A percentile compares a stretch with the other conserved stretches of the same genome.
Evolutionary conservation across 2,888 invertebrate genomes (phyloP).

Genomic region (Coenonympha glycerion): DNA sequence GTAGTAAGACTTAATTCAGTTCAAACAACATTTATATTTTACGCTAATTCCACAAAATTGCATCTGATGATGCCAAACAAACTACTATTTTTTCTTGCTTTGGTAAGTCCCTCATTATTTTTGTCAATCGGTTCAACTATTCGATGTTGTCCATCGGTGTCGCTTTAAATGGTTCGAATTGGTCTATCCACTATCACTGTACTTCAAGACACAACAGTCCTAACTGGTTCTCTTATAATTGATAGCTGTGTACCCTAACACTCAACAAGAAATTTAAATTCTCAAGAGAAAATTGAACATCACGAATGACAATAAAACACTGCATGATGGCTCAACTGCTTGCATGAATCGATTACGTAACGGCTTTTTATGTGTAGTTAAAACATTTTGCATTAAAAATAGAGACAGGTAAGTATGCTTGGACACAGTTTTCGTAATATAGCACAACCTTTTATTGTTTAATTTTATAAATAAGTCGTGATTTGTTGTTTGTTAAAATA

Average conservation of each 20-base stretch:
- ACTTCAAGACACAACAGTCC: constrained; percentile 47
- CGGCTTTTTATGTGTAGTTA: constrained; percentile 73
- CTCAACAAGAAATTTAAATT: constrained; percentile 25
- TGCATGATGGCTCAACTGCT: constrained; percentile 66
- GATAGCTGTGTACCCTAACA: constrained; percentile 54
- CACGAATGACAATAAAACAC: constrained; percentile 41
- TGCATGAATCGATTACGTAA: constrained; percentile 62
- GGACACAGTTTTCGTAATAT: constrained; percentile 31
- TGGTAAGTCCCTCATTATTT: neutral
- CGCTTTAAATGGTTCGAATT: constrained; percentile 72
- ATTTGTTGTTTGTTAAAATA: neutral
- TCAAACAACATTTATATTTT: too few species aligned
- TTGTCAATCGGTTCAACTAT: constrained; percentile 50
- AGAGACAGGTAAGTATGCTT: constrained; percentile 40
- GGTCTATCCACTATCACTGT: constrained; percentile 66
- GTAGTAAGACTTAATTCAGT: too few species aligned
- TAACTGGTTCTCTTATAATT: constrained; percentile 29
- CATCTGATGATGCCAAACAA: neutral
- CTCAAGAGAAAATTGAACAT: constrained; percentile 37
- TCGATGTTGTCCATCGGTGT: constrained; percentile 74
- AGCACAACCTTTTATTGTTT: constrained; percentile 21
- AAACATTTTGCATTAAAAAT: constrained; percentile 30
- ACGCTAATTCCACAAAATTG: too few species aligned
- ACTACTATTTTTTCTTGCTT: neutral
- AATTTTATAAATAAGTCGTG: neutral